These are phyloP conservation scores for Oryzias melastigma DNA, from an alignment of 2,113 vertebrate species.

Conservation along the genomic window DNA sequence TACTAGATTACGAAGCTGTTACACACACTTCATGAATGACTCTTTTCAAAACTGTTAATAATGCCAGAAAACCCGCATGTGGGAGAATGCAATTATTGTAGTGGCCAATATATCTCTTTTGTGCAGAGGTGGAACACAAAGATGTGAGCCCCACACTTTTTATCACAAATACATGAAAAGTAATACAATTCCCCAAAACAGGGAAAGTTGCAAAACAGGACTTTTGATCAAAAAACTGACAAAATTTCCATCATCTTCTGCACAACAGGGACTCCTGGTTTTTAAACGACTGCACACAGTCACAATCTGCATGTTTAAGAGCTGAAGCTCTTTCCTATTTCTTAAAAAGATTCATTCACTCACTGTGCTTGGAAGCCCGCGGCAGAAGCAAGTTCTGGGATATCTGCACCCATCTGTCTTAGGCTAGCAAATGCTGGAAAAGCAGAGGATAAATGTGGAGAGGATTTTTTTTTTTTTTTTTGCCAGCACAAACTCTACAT, in stretches of 20 bases:
- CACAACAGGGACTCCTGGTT: neutral
- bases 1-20: slow-evolving; percentile 5
- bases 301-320: slow-evolving; percentile 14
- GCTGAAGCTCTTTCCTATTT: slow-evolving; percentile 2
- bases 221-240: neutral
- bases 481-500: neutral
- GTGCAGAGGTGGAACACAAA: neutral
- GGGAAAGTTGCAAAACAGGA: too few species aligned
- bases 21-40: slow-evolving; percentile 1
- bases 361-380: slow-evolving; percentile 6
- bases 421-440: slow-evolving; percentile 4
- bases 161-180: too few species aligned
- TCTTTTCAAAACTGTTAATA: slow-evolving; percentile 11
- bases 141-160: neutral
- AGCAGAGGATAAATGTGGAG: neutral
- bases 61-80: slow-evolving; percentile 2
- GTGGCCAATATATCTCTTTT: neutral
- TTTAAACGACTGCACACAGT: slow-evolving; percentile 2
- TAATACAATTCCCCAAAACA: too few species aligned
- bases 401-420: slow-evolving; percentile 7
- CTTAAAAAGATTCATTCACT: slow-evolving; percentile 1
- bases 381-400: slow-evolving; percentile 16
- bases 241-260: neutral
- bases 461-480: neutral
- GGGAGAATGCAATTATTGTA: neutral